phyloP scores from a whole-genome alignment of 1,140 invertebrate genomes.

The Drosophila malerkotliana region DNA sequence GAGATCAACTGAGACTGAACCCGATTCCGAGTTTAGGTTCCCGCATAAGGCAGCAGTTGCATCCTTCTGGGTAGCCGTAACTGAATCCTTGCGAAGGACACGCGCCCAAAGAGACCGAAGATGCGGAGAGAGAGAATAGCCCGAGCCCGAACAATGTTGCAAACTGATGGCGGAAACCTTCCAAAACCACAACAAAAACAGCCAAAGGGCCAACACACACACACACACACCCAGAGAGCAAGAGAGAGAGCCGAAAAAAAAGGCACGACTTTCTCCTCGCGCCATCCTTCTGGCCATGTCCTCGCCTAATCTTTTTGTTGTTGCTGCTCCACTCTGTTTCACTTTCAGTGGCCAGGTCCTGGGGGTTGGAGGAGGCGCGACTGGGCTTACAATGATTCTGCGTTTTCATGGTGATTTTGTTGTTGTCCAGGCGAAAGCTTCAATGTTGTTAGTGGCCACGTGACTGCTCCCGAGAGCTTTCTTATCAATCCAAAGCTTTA shows the following conservation, averaged over 20 bases:
- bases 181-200: constrained; percentile 69
- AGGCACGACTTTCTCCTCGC: constrained; percentile 59
- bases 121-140: constrained; percentile 21
- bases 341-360: constrained; percentile 52
- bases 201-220: constrained; percentile 52
- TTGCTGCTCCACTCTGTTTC: constrained; percentile 63
- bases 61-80: constrained; percentile 50
- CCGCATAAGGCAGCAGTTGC: constrained; percentile 63
- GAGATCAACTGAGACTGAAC: constrained; percentile 80
- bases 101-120: constrained; percentile 30
- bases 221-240: constrained; percentile 9
- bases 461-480: constrained; percentile 62
- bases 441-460: constrained; percentile 60
- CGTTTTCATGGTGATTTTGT: constrained; percentile 73
- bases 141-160: constrained; percentile 32
- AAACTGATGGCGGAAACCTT: constrained; percentile 30
- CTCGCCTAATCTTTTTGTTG: constrained; percentile 68
- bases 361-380: not conserved
- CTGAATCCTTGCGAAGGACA: constrained; percentile 14
- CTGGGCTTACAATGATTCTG: constrained; percentile 74
- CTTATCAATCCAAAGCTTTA: constrained; percentile 60
- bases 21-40: constrained; percentile 25
- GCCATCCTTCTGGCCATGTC: constrained; percentile 37
- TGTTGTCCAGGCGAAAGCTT: constrained; percentile 46
- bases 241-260: constrained; percentile 23